Conservation (phyloP, 2,888 invertebrate genomes). For the Philaethria dido region DNA sequence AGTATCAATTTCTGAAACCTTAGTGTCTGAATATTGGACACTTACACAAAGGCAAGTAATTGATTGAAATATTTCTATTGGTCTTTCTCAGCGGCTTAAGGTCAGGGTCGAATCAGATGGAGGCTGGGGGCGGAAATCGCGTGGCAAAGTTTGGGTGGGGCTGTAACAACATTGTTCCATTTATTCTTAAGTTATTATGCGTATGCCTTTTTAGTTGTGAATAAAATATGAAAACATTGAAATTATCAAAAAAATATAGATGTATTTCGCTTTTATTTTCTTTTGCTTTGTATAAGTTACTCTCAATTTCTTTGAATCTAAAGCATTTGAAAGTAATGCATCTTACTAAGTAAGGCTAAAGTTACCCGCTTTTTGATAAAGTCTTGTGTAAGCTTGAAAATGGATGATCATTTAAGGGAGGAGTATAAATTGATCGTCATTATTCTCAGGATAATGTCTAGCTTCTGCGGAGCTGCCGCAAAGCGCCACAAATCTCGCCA, state of each 20-base stretch:
- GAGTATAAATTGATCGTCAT: constrained; percentile 45
- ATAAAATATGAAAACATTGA: neutral
- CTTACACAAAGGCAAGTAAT: constrained; percentile 32
- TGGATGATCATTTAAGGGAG: constrained; percentile 43
- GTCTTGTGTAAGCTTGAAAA: constrained; percentile 41
- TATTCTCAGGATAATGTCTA: constrained; percentile 45
- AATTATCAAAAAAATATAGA: too few species aligned
- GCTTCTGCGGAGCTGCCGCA: constrained; percentile 39
- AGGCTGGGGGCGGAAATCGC: constrained; percentile 23
- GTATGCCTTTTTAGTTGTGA: neutral
- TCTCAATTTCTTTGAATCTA: neutral
- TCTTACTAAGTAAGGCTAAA: constrained; percentile 23
- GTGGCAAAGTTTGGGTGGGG: constrained; percentile 14
- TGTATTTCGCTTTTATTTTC: too few species aligned
- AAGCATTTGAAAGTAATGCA: neutral
- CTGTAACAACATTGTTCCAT: constrained; percentile 9
- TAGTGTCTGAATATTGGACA: constrained; percentile 10
- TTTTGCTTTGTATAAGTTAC: too few species aligned
- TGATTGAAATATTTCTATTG: constrained; percentile 35
- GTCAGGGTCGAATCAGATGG: constrained; percentile 35
- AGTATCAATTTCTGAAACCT: neutral
- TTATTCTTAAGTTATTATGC: constrained; percentile 4
- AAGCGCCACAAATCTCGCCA: constrained; percentile 45
- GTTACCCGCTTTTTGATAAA: constrained; percentile 36
- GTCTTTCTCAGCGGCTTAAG: constrained; percentile 32